A percentile compares a stretch with the other conserved stretches of the same genome.
phyloP scores from a whole-genome alignment of 2,113 vertebrate species.

The Malurus alboscapulatus region DNA sequence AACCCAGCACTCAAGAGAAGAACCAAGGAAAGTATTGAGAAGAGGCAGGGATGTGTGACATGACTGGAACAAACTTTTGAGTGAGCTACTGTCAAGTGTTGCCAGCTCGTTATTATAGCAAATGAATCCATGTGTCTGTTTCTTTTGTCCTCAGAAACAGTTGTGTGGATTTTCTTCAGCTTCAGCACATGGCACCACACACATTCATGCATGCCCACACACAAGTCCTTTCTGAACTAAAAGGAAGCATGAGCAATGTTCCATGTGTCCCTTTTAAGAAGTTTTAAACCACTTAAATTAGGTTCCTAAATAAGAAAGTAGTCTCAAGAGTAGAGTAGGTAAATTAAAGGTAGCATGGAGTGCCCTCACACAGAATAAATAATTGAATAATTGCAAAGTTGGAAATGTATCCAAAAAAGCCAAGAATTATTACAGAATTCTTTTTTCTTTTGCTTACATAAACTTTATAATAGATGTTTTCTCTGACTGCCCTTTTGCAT shows the following conservation, averaged over 20 bases:
- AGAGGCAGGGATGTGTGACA: not conserved
- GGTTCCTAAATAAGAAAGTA: not conserved
- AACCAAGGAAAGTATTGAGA: not conserved
- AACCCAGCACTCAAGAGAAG: not conserved
- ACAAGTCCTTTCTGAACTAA: not conserved
- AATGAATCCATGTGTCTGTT: not conserved
- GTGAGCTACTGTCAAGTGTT: not conserved
- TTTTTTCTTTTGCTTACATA: slow-evolving; percentile 50
- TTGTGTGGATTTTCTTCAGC: not conserved
- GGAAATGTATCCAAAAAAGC: not conserved
- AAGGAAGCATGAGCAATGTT: not conserved
- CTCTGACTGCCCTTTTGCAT: slow-evolving; percentile 25
- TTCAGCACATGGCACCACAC: not conserved
- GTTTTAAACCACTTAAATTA: not conserved
- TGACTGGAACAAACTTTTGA: not conserved
- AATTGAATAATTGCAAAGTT: slow-evolving; percentile 32
- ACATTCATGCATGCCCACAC: not conserved
- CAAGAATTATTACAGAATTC: slow-evolving; percentile 22
- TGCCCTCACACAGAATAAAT: not conserved
- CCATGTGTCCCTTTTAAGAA: not conserved
- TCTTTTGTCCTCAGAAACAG: not conserved
- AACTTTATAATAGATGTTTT: slow-evolving; percentile 54
- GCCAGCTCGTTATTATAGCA: not conserved
- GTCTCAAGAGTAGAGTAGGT: not conserved
- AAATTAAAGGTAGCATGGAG: slow-evolving; percentile 9